These are phyloP conservation scores for Apteryx mantelli DNA, from an alignment of 2,113 vertebrate species.

Conservation along the genomic window DNA sequence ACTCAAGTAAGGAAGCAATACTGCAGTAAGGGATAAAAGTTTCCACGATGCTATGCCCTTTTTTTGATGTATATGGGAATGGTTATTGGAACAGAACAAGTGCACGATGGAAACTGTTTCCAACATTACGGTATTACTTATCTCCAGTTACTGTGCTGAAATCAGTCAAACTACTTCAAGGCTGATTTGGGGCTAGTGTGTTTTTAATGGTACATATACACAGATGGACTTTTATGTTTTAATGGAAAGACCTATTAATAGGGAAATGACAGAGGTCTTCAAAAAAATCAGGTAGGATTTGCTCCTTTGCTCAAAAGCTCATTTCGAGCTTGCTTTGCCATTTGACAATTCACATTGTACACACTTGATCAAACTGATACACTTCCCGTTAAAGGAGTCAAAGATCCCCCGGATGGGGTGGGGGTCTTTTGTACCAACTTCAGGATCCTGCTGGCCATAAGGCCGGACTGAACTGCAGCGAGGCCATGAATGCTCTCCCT, in stretches of 20 bases:
- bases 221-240: neutral
- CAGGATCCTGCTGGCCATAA: neutral
- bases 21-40: neutral
- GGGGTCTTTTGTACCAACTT: neutral
- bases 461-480: neutral
- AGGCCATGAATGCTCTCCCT: neutral
- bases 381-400: neutral
- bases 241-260: neutral
- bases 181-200: neutral
- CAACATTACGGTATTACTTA: neutral
- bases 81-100: neutral
- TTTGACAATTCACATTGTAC: neutral
- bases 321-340: neutral
- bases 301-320: neutral
- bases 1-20: neutral
- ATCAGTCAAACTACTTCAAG: neutral
- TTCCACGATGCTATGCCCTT: neutral
- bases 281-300: neutral
- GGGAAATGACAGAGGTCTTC: neutral
- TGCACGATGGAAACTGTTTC: neutral
- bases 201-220: neutral
- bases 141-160: neutral
- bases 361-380: neutral
- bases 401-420: neutral
- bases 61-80: neutral